Percentiles rank a stretch among this genome's conserved stretches.
Conservation (phyloP, 2,113 vertebrate species). For the Ariopsis seemanni region DNA sequence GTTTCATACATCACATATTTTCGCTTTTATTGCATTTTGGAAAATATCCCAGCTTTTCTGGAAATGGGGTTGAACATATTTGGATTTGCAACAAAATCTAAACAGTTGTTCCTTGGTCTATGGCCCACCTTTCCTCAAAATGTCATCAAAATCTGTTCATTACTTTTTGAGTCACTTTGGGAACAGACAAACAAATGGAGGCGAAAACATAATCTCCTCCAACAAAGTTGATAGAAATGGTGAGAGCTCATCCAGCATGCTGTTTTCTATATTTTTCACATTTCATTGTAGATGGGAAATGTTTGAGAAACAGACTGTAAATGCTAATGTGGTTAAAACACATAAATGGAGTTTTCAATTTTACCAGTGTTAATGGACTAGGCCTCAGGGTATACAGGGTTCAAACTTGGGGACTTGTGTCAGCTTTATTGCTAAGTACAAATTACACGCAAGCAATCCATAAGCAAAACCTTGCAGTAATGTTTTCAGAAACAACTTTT, state of each 20-base stretch:
- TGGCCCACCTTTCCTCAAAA: too few relatives aligned
- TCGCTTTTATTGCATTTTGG: too few relatives aligned
- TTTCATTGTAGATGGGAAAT: background rate
- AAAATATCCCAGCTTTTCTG: too few relatives aligned
- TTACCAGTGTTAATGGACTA: background rate
- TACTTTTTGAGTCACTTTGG: too few relatives aligned
- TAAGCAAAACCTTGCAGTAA: background rate
- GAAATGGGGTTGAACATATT: too few relatives aligned
- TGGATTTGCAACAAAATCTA: too few relatives aligned
- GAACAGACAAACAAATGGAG: too few relatives aligned
- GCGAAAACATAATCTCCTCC: too few relatives aligned
- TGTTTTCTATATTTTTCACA: background rate
- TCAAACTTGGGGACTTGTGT: background rate
- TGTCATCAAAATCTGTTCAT: too few relatives aligned
- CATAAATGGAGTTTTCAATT: background rate
- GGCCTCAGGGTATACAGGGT: background rate
- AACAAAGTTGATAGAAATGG: background rate
- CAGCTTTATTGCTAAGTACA: background rate
- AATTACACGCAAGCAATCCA: background rate
- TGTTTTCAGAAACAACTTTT: background rate
- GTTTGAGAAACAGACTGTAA: background rate
- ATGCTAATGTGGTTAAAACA: background rate
- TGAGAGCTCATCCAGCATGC: background rate
- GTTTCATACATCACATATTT: too few relatives aligned
- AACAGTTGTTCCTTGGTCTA: too few relatives aligned